These are phyloP conservation scores for Hypsibius dujardini DNA, from an alignment of 1,140 invertebrate genomes.

Conservation along the genomic window DNA sequence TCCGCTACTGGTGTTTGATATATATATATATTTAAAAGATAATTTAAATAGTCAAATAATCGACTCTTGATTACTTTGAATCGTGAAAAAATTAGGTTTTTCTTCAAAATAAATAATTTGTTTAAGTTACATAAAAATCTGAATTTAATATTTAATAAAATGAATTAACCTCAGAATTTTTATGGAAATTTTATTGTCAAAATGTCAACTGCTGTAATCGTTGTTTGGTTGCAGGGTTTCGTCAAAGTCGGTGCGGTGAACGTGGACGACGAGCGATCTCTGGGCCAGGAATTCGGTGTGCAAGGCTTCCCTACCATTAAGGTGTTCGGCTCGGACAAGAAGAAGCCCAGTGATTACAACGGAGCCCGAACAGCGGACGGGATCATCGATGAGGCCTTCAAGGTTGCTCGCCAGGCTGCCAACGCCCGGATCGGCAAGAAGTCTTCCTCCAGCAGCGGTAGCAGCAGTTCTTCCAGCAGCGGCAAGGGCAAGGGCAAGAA, in stretches of 20 bases:
- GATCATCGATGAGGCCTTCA: conserved; percentile 63
- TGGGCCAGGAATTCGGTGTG: conserved; percentile 62
- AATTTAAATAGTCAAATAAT: too few species aligned
- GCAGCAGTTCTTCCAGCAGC: conserved; percentile 21
- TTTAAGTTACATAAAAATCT: too few species aligned
- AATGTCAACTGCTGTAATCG: conserved; percentile 6
- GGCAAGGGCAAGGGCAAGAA: conserved; percentile 24
- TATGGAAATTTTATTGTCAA: too few species aligned
- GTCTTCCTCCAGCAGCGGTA: conserved; percentile 18
- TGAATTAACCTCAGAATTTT: too few species aligned
- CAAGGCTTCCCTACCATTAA: conserved; percentile 90
- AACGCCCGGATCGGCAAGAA: conserved; percentile 44
- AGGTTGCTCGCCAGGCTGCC: conserved; percentile 49
- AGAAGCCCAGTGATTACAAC: conserved; percentile 65
- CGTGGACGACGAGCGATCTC: conserved; percentile 65
- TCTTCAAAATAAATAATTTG: too few species aligned
- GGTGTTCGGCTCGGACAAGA: conserved; percentile 72
- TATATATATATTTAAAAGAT: too few species aligned
- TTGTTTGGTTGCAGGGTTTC: conserved; percentile 46
- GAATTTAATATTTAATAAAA: too few species aligned
- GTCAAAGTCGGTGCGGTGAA: conserved; percentile 84
- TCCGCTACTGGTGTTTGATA: too few species aligned
- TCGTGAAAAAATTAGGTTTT: too few species aligned
- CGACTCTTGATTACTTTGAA: too few species aligned
- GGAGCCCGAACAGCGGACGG: conserved; percentile 64